These are phyloP conservation scores for Agapornis canus DNA, from an alignment of 2,797 vertebrate genomes.

Conservation along the genomic window DNA sequence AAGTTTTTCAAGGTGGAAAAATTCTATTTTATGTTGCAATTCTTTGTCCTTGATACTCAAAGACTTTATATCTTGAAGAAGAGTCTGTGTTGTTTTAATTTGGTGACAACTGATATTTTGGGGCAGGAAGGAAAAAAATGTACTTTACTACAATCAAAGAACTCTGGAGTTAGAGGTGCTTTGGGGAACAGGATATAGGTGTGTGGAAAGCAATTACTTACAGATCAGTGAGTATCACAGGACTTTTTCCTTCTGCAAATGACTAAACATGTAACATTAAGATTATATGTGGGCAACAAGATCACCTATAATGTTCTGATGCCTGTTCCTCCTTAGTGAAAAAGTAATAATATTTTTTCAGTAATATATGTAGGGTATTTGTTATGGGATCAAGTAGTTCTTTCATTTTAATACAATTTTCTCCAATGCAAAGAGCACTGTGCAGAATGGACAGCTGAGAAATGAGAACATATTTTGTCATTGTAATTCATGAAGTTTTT, in stretches of 20 bases:
- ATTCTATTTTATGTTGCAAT: not conserved
- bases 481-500: not conserved
- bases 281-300: not conserved
- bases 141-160: not conserved
- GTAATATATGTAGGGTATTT: not conserved
- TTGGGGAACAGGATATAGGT: not conserved
- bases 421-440: not conserved
- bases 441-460: not conserved
- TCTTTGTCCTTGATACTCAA: not conserved
- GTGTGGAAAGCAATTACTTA: not conserved
- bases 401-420: not conserved
- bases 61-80: not conserved
- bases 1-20: not conserved
- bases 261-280: not conserved
- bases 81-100: not conserved
- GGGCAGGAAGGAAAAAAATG: not conserved
- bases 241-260: not conserved
- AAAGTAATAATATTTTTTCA: not conserved
- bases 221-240: not conserved
- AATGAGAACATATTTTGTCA: not conserved
- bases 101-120: not conserved
- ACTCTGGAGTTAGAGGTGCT: not conserved
- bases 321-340: not conserved
- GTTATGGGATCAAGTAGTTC: not conserved
- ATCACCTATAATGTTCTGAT: not conserved